Evolutionary conservation across 1,140 invertebrate genomes (phyloP), one percentile per base, ranked within the genome.

Genomic region (Drosophila teissieri): DNA sequence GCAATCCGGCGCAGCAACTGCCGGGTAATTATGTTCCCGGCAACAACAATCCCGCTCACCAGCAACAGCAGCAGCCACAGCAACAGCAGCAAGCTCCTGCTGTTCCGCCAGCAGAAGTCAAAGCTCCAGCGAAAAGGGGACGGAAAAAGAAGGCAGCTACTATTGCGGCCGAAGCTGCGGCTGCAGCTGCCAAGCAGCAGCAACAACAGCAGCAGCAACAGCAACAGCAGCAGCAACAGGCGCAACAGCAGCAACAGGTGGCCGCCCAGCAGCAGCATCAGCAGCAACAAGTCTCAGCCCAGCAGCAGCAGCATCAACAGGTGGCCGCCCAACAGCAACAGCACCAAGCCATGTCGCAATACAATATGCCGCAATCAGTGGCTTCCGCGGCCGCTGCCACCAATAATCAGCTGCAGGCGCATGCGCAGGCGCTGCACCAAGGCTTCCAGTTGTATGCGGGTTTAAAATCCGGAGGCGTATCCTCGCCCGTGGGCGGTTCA

Each of bases 401-500:
- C 68, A 39, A 55, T 72, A 40, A 84, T 48, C 86, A 91, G 31
- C 27, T 83, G 27, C 88, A 91, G 45, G 80, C 84, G 6, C 80
- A 91, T 69, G 78, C 83, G n/a, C 80, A 89, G 60, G 91, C 84
- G 34, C 63, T 90, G 37, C 91, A 91, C 24, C 93, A 93, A 78
- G 93, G 93, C 62, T 94, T 94, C 76, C 94, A 94, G 79, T 93
- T 94, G 14, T 94, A 94, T 62, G 92, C 93, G 1, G 93, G 93
- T 1, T 78, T 93, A 4, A 93, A 93, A 42, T 92, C 91, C 0
- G 82, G 86, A 12, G 84, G 84, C 4, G 91, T 91, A 0, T 78
- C 79, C 6, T 85, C 86, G 8, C 72, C 90, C 8, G 64, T 79
- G 14, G 48, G 73, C 12, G 48, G 63, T 14, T 40, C 68, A 19